A percentile compares a stretch with the other conserved stretches of the same genome.
Evolutionary conservation across 2,797 vertebrate genomes (phyloP).

Genomic region (Benthosema pterotum): DNA sequence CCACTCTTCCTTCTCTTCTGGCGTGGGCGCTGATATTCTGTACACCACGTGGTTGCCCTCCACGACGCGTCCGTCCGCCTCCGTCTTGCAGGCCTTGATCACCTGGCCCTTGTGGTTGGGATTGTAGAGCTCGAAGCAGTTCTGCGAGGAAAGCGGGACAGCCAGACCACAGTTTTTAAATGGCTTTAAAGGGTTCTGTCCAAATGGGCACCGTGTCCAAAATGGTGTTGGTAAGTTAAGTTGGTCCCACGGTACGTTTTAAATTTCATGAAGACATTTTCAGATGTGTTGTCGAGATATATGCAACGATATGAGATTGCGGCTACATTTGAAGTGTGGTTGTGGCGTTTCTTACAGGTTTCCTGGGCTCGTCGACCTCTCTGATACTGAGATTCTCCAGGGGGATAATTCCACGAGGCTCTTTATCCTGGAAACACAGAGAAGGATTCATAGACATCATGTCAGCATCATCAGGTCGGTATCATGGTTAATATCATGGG

Average conservation of each 20-base stretch:
- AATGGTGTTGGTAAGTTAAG: too few species aligned
- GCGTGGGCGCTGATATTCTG: constrained; percentile 95
- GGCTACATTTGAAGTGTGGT: too few species aligned
- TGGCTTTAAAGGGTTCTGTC: too few species aligned
- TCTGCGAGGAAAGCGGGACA: constrained; percentile 71
- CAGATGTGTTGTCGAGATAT: too few species aligned
- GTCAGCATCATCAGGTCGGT: neutral
- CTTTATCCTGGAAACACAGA: constrained; percentile 87
- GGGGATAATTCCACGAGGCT: constrained; percentile 95
- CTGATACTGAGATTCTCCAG: constrained; percentile 96
- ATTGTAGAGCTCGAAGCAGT: constrained; percentile 98
- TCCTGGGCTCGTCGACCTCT: constrained; percentile 95
- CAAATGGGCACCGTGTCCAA: too few species aligned
- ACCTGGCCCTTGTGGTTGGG: constrained; percentile 96
- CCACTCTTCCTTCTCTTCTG: constrained; percentile 98
- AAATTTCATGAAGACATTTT: too few species aligned
- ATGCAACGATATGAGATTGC: too few species aligned
- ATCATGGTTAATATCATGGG: neutral
- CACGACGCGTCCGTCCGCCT: constrained; percentile 95
- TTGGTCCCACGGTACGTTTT: too few species aligned
- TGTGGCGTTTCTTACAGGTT: constrained; percentile 83
- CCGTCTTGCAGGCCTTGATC: constrained; percentile 98
- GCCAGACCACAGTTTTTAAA: neutral
- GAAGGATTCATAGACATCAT: neutral
- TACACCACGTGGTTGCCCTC: constrained; percentile 98